Conservation (phyloP, 2,888 invertebrate genomes). For the Priapulus caudatus region DNA sequence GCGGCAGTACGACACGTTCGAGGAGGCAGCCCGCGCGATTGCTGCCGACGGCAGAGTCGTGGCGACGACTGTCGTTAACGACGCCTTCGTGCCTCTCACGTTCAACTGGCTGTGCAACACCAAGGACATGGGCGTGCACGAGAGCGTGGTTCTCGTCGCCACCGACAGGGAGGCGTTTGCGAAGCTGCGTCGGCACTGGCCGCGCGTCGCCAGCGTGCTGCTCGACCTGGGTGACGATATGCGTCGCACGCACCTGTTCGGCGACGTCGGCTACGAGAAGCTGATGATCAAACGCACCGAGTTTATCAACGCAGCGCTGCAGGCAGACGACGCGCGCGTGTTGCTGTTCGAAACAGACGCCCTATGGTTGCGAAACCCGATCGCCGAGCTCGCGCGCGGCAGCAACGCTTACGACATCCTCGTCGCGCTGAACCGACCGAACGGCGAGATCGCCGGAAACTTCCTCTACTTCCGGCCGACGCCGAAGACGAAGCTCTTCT, state of each 20-base stretch:
- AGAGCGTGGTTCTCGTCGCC: background rate
- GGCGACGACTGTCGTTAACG: background rate
- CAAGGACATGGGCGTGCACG: background rate
- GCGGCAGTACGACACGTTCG: too few species aligned
- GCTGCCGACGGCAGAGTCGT: background rate
- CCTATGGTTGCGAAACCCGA: background rate
- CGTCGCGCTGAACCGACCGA: background rate
- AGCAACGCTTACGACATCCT: background rate
- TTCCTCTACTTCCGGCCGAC: background rate
- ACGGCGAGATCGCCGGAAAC: background rate
- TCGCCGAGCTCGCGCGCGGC: background rate
- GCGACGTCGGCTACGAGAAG: background rate
- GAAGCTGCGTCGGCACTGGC: background rate
- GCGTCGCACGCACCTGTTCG: background rate
- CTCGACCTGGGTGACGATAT: background rate
- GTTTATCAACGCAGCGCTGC: background rate
- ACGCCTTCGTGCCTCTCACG: background rate
- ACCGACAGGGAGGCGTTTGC: background rate
- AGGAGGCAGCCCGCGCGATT: background rate
- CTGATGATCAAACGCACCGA: background rate
- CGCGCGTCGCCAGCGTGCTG: background rate
- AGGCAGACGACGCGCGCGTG: background rate
- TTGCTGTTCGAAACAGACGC: slow-evolving; percentile 1
- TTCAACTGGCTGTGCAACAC: slow-evolving; percentile 1
- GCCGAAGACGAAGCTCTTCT: background rate